These are phyloP conservation scores for Gobio gobio DNA, from an alignment of 2,113 vertebrate genomes.

Conservation along the genomic window DNA sequence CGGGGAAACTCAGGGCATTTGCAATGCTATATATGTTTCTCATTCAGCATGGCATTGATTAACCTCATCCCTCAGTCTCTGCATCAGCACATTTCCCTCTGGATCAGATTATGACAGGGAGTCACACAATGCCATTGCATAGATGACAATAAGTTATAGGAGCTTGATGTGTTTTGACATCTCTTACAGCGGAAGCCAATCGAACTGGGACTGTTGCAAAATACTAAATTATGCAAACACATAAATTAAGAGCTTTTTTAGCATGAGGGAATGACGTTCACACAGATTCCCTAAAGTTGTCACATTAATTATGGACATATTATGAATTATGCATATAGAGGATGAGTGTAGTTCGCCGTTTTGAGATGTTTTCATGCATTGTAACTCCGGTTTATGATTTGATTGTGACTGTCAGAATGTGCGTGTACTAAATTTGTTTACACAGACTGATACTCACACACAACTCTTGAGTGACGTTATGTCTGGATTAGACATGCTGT, in stretches of 20 bases:
- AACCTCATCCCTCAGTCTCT: conserved; percentile 56
- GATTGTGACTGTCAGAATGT: not conserved
- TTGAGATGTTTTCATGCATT: not conserved
- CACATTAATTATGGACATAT: not conserved
- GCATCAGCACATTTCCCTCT: conserved; percentile 69
- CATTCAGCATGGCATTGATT: conserved; percentile 41
- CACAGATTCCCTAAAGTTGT: not conserved
- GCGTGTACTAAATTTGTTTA: not conserved
- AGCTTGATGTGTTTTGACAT: not conserved
- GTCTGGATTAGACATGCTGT: not conserved
- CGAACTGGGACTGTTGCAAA: not conserved
- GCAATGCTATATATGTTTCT: conserved; percentile 18
- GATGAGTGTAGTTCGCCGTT: not conserved
- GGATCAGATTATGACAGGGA: not conserved
- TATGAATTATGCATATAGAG: not conserved
- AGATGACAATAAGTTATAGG: conserved; percentile 57
- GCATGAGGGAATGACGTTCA: not conserved
- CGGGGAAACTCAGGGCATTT: not conserved
- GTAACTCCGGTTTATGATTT: not conserved
- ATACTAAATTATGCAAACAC: not conserved
- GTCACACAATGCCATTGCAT: conserved; percentile 8
- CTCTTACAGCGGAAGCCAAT: not conserved
- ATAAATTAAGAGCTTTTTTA: no score
- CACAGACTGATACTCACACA: not conserved
- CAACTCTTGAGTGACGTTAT: not conserved